Conservation (phyloP, 1,140 invertebrate genomes). For the Drosophila arawakana region DNA sequence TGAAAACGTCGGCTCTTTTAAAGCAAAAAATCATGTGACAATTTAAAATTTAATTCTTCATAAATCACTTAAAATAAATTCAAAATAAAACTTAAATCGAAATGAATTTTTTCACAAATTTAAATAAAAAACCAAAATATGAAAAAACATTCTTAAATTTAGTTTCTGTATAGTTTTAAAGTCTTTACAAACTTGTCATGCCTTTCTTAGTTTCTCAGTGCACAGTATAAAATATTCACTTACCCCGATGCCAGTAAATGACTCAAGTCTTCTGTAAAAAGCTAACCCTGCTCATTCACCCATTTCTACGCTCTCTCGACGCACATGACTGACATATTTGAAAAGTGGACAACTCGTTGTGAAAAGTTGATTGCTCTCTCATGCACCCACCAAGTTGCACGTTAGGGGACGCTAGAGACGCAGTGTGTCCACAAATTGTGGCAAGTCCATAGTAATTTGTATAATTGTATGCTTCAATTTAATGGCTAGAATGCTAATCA, state of each 20-base stretch:
- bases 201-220: no score
- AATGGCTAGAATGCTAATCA: constrained; percentile 52
- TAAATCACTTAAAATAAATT: no score
- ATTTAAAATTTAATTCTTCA: no score
- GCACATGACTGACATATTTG: constrained; percentile 20
- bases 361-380: neutral
- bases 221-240: no score
- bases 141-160: no score
- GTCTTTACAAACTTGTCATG: no score
- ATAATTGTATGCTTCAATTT: constrained; percentile 57
- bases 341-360: neutral
- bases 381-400: constrained; percentile 1
- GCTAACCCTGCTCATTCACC: neutral
- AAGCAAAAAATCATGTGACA: no score
- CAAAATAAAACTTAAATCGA: no score
- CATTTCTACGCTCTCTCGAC: neutral
- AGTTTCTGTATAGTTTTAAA: no score
- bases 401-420: neutral
- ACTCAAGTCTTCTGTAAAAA: neutral
- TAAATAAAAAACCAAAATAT: no score
- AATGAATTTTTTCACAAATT: no score
- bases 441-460: constrained; percentile 36
- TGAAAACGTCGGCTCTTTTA: no score
- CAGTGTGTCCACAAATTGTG: neutral
- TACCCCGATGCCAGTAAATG: neutral